Evolutionary conservation across 2,113 vertebrate species (phyloP), one percentile per base, ranked within the genome.

Genomic region (Limnothrissa miodon): DNA sequence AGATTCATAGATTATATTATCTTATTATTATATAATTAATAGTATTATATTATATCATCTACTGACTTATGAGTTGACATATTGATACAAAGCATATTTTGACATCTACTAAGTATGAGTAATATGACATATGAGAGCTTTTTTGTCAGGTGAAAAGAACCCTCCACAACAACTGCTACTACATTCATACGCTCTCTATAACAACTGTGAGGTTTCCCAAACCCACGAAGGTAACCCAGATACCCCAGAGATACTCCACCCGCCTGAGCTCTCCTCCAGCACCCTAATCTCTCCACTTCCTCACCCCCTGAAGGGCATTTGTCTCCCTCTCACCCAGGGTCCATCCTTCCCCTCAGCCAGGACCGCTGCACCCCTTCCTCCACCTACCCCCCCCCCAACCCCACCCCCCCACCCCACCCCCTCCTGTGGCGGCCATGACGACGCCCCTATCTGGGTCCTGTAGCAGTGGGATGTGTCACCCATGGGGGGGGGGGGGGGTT

Each of bases 391-490:
- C n/a, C n/a, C n/a, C n/a, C n/a, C n/a, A n/a, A n/a, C n/a, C n/a
- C n/a, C 25, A 21, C 56, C 89, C 79, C 88, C 82, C 82, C 4
- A 80, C 82, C 86, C 90, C 94, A 86, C 90, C 92, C 87, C 86
- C 89, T 83, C 46, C 36, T 33, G 78, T 86, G 66, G 66, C 4
- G 25, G 66, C 33, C 66, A 33, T 74, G 66, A 74, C 5, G 33
- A 74, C 5, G 33, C 0, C 19, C 13, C 91, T 94, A 94, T 96
- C 94, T 92, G 90, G 92, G 91, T 92, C 90, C 91, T 92, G 92
- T 87, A 91, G 93, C 92, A 90, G 90, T 94, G 87, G 94, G 95
- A 96, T 94, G 93, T 95, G 93, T 93, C 90, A 91, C 94, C 94
- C 94, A 91, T 93, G 91, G 93, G 92, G 81, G 48, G n/a, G 78